These are phyloP conservation scores for Pseudomyrmex pallidus DNA, from an alignment of 1,140 invertebrate genomes.

Conservation along the genomic window DNA sequence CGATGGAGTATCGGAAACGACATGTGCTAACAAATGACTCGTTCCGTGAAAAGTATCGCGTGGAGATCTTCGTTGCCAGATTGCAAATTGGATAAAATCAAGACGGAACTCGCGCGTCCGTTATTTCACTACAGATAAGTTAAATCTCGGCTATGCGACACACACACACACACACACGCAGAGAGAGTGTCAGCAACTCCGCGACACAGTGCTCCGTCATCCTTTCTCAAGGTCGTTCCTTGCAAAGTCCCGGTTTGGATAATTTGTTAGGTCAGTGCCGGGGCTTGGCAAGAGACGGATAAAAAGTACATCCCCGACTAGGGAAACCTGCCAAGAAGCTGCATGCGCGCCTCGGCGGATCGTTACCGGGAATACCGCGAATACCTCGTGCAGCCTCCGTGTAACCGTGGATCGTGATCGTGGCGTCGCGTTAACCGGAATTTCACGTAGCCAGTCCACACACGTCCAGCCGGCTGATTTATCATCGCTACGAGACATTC, in stretches of 20 bases:
- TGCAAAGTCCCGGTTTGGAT: neutral
- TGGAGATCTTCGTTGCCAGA: neutral
- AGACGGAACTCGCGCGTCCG: neutral
- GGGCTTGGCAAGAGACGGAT: conserved; percentile 52
- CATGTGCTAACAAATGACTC: neutral
- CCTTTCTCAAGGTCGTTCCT: conserved; percentile 56
- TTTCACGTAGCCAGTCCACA: conserved; percentile 62
- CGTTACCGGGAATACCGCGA: conserved; percentile 51
- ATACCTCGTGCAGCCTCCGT: conserved; percentile 45
- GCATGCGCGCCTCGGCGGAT: conserved; percentile 58
- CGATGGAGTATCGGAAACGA: conserved; percentile 29
- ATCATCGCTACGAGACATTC: conserved; percentile 1
- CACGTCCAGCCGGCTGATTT: conserved; percentile 57
- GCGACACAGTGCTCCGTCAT: neutral
- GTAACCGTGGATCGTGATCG: conserved; percentile 27
- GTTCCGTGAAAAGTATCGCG: neutral
- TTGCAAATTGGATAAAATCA: neutral
- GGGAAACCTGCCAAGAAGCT: conserved; percentile 74
- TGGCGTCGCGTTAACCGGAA: conserved; percentile 53
- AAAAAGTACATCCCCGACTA: conserved; percentile 68
- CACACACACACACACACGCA: neutral
- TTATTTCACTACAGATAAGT: conserved; percentile 6
- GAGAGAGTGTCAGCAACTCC: neutral
- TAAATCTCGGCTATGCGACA: conserved; percentile 21
- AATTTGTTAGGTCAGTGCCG: conserved; percentile 60